Base-by-base conservation (phyloP, 2,113 vertebrate genomes). In the Esox niger region DNA sequence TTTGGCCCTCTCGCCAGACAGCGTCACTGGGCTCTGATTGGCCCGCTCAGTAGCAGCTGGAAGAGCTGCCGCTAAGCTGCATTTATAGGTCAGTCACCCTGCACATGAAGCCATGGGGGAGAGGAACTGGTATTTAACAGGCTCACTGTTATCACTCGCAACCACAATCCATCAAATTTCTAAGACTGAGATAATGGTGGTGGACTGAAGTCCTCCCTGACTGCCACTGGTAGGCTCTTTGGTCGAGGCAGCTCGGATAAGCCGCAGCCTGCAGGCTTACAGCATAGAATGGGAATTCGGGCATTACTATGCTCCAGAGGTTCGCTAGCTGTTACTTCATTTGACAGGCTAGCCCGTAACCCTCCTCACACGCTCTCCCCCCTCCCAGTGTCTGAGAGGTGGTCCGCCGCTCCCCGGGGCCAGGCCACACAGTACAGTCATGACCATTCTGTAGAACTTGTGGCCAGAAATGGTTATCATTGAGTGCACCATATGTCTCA, bases 71-170 rank as follows among this genome's bases (percentile, higher is more conserved):
- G 61, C 82, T 84, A 87, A 85, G 79, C 83, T 83, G 77, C 68
- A 68, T 84, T 89, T 84, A 60, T 87, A 85, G 80, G 84, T 86
- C 86, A 86, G 52, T 71, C 56, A 20, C 71, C 80, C 71, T 38
- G 60, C 31, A 35, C 21, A 23, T 32, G 47, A 52, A 58, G 81
- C 79, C 71, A 74, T 49, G 27, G 63, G 74, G 55, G 47, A 23
- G n/a, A 52, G n/a, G 21, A 52, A n/a, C 47, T 6, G 2, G 47
- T 6, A 52, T 6, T 2, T 52, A 11, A 38, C n/a, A 52, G 47
- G 21, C 47, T 21, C 15, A 52, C n/a, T 43, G 15, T n/a, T 67
- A 60, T 70, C 82, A 83, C 84, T 84, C 74, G 76, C 64, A 79
- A 75, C 56, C 57, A 27, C 54, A 10, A 10, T 58, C 56, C 0